Conservation (phyloP, 1,140 invertebrate species). For the Sycophaga agraensis region DNA sequence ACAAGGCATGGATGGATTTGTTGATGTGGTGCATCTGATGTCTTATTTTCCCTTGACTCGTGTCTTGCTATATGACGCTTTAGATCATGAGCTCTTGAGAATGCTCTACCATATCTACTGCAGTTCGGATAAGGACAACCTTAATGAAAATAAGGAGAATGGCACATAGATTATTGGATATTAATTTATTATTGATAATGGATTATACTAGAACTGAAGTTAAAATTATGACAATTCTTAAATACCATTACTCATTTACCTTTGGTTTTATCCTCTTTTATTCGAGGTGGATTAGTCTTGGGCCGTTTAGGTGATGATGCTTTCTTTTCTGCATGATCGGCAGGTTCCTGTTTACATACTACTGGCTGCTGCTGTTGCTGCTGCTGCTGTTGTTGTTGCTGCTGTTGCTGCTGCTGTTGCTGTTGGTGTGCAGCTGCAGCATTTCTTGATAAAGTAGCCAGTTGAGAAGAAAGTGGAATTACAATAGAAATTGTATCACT, state of each 20-base stretch:
- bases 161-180: not conserved
- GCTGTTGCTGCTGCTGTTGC: not conserved
- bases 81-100: conserved; percentile 51
- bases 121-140: conserved; percentile 51
- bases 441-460: conserved; percentile 37
- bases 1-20: conserved; percentile 36
- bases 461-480: conserved; percentile 45
- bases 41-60: conserved; percentile 49
- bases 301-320: conserved; percentile 5
- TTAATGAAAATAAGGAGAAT: not conserved
- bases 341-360: conserved; percentile 8
- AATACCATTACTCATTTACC: conserved; percentile 23
- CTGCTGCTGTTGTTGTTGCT: too few relatives aligned
- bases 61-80: conserved; percentile 53
- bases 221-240: too few relatives aligned
- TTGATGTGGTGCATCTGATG: conserved; percentile 33
- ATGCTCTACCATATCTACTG: conserved; percentile 47
- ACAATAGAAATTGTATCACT: conserved; percentile 54
- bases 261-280: conserved; percentile 30
- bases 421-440: not conserved
- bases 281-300: conserved; percentile 20
- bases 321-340: conserved; percentile 28
- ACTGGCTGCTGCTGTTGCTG: conserved; percentile 7
- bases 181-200: too few relatives aligned
- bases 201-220: not conserved